phyloP scores from a whole-genome alignment of 2,888 invertebrate species.

The Lasioglossum oenotherae region DNA sequence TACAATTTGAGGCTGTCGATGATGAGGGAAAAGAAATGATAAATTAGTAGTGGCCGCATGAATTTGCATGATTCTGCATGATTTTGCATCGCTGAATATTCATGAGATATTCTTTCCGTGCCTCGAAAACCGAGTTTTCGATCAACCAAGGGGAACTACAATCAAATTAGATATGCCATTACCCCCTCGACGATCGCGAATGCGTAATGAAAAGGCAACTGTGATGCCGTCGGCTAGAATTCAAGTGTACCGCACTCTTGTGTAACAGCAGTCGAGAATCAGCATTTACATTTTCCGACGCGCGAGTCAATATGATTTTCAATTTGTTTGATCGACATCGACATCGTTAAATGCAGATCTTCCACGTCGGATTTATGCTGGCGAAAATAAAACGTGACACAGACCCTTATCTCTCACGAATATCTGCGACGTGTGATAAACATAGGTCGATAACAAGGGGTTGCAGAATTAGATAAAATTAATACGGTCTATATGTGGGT shows the following conservation, averaged over 20 bases:
- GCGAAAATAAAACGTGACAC: neutral
- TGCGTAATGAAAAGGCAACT: neutral
- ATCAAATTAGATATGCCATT: constrained; percentile 32
- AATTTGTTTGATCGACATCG: neutral
- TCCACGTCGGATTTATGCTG: neutral
- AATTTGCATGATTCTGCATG: constrained; percentile 1
- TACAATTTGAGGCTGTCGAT: neutral
- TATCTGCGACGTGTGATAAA: neutral
- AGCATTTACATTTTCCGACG: neutral
- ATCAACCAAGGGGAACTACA: constrained; percentile 22
- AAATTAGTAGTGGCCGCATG: constrained; percentile 13
- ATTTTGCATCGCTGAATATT: constrained; percentile 54
- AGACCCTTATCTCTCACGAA: neutral
- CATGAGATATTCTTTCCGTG: constrained; percentile 44
- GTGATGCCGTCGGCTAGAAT: neutral
- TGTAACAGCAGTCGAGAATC: neutral
- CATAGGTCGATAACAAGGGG: neutral
- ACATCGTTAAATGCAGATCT: neutral
- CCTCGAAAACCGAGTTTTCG: constrained; percentile 19
- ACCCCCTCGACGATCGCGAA: neutral
- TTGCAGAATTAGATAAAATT: neutral
- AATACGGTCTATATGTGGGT: neutral
- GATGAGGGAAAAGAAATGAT: neutral
- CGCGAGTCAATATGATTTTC: neutral
- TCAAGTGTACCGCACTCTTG: neutral